phyloP scores from a whole-genome alignment of 2,797 vertebrate species.

The Sebastes kiyomatsui region DNA sequence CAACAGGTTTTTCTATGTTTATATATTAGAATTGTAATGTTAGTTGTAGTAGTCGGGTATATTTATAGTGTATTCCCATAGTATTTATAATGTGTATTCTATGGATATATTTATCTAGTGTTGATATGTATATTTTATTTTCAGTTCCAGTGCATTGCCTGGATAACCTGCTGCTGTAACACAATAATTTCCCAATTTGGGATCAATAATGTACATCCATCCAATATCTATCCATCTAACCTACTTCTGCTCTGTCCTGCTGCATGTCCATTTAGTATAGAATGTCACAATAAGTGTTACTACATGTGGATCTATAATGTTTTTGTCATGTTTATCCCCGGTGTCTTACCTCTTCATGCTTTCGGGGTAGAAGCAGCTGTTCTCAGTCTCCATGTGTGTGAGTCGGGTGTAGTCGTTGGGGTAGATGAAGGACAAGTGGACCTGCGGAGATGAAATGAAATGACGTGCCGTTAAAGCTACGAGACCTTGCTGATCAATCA shows the following conservation, averaged over 20 bases:
- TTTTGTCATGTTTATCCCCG: neutral
- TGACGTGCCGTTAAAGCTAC: neutral
- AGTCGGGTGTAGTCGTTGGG: slow-evolving; percentile 96
- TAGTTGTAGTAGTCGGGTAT: too few relatives aligned
- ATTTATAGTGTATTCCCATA: too few relatives aligned
- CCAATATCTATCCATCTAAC: neutral
- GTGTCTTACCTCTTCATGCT: slow-evolving; percentile 64
- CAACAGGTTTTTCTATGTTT: too few relatives aligned
- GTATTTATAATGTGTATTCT: too few relatives aligned
- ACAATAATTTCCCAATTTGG: too few relatives aligned
- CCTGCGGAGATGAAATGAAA: slow-evolving; percentile 74
- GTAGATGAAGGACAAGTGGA: slow-evolving; percentile 91
- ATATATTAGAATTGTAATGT: too few relatives aligned
- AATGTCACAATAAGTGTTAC: neutral
- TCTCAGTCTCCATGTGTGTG: slow-evolving; percentile 93
- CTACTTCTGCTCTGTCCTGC: neutral
- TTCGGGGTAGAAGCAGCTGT: slow-evolving; percentile 90
- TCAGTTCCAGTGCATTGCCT: too few relatives aligned
- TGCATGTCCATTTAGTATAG: neutral
- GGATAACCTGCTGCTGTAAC: too few relatives aligned
- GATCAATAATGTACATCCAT: too few relatives aligned
- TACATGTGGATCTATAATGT: neutral
- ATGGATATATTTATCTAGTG: too few relatives aligned
- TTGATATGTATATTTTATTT: too few relatives aligned
- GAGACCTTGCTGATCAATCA: neutral